Conservation (phyloP, 2,888 invertebrate genomes). For the Nomada goodeniana region DNA sequence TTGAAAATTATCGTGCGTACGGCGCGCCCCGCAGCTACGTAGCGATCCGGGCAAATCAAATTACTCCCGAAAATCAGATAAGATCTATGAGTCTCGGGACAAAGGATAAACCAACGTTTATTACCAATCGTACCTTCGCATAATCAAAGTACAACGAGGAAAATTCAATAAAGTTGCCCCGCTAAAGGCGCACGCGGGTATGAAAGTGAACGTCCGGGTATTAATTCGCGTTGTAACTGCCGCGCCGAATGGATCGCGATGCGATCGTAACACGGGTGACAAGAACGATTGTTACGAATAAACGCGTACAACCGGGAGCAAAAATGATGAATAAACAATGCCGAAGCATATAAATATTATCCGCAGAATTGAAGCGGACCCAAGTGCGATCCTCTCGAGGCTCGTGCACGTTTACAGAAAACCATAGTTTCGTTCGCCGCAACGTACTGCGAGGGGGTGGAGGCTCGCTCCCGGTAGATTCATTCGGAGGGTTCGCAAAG, state of each 20-base stretch:
- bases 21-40: conserved; percentile 17
- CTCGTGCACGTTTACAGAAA: too few relatives aligned
- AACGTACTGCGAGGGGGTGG: conserved; percentile 31
- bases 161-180: neutral
- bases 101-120: conserved; percentile 36
- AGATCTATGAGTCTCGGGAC: conserved; percentile 40
- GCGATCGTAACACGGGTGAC: neutral
- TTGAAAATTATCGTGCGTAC: conserved; percentile 23
- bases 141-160: neutral
- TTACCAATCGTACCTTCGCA: conserved; percentile 7
- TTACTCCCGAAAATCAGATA: conserved; percentile 47
- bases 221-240: neutral
- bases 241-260: neutral
- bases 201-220: neutral
- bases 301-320: too few relatives aligned
- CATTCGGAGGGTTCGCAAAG: conserved; percentile 75
- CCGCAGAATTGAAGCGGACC: conserved; percentile 30
- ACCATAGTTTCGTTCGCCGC: conserved; percentile 21
- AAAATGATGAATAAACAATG: too few relatives aligned
- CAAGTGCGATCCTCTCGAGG: too few relatives aligned
- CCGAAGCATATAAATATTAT: neutral
- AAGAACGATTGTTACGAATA: too few relatives aligned
- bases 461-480: conserved; percentile 64
- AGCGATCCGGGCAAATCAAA: conserved; percentile 56
- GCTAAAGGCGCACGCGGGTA: neutral